Evolutionary conservation across 2,888 invertebrate species (phyloP).

Genomic region (Toxonevra muliebris): DNA sequence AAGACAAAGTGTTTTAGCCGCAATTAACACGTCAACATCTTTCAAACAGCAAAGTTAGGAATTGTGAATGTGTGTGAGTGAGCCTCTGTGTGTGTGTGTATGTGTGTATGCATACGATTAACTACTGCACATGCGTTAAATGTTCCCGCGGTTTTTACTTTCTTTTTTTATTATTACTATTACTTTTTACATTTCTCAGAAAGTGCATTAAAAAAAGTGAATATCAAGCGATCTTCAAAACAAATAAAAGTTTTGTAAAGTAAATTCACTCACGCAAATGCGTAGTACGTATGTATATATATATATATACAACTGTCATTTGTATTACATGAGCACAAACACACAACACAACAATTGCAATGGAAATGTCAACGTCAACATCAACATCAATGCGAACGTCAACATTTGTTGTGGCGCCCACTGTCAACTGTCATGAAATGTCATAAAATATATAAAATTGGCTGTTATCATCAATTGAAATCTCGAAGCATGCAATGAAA

Average conservation of each 20-base stretch:
- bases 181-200: slow-evolving; percentile 19
- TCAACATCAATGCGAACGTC: too few relatives aligned
- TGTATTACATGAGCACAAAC: not conserved
- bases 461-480: slow-evolving; percentile 17
- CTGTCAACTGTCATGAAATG: slow-evolving; percentile 33
- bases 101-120: not conserved
- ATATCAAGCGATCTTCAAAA: slow-evolving; percentile 16
- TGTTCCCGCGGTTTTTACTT: not conserved
- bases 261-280: slow-evolving; percentile 27
- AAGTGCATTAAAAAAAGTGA: slow-evolving; percentile 21
- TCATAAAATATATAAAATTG: slow-evolving; percentile 29
- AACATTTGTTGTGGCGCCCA: slow-evolving; percentile 12
- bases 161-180: slow-evolving; percentile 6
- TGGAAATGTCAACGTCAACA: slow-evolving; percentile 15
- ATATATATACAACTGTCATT: not conserved
- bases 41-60: too few relatives aligned
- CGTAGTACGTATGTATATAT: not conserved
- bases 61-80: not conserved
- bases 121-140: not conserved
- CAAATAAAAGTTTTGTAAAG: slow-evolving; percentile 24
- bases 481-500: not conserved
- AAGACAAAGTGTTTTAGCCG: slow-evolving; percentile 19
- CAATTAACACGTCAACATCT: slow-evolving; percentile 34
- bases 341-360: not conserved
- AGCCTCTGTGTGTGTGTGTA: slow-evolving; percentile 1